phyloP scores from a whole-genome alignment of 2,888 invertebrate genomes.

The Megaustenia siamemsis region DNA sequence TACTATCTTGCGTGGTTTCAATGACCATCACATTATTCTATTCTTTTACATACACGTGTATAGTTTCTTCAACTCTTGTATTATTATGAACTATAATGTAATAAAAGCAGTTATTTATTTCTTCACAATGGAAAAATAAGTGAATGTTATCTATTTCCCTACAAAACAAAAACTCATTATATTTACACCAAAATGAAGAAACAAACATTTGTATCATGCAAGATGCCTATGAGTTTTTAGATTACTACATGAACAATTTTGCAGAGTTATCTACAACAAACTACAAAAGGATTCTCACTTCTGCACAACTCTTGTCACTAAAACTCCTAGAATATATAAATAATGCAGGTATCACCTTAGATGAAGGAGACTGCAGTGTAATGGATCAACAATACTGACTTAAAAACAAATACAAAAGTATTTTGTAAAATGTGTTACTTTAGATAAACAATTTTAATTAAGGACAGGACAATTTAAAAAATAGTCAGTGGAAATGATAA shows the following conservation, averaged over 20 bases:
- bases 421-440: too few relatives aligned
- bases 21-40: not conserved
- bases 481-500: too few relatives aligned
- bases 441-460: too few relatives aligned
- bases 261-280: slow-evolving; percentile 14
- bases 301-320: slow-evolving; percentile 22
- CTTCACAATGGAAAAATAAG: not conserved
- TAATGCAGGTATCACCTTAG: too few relatives aligned
- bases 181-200: not conserved
- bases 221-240: not conserved
- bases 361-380: too few relatives aligned
- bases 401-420: too few relatives aligned
- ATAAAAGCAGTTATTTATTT: not conserved
- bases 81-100: not conserved
- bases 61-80: not conserved
- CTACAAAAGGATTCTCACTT: slow-evolving; percentile 32
- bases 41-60: too few relatives aligned
- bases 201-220: slow-evolving; percentile 28
- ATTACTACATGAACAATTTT: not conserved
- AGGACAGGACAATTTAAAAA: too few relatives aligned
- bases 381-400: too few relatives aligned
- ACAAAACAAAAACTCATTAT: not conserved
- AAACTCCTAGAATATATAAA: not conserved
- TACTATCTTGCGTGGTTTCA: not conserved
- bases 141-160: not conserved